Base-by-base conservation (phyloP, 2,888 invertebrate genomes). In the Drosophila monieri region DNA sequence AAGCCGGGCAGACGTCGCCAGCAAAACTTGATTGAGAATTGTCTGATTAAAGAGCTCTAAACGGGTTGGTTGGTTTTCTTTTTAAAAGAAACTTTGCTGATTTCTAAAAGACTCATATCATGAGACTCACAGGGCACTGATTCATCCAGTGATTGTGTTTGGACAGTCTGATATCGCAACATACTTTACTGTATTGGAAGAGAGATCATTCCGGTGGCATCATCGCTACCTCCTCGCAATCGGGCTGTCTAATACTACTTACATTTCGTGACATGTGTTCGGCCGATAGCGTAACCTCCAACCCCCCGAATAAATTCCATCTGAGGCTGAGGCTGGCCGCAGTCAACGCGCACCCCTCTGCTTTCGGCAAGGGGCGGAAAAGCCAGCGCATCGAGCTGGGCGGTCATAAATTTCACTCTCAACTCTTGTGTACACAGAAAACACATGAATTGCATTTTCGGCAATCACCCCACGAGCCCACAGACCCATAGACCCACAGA, bases 261-360 rank as follows among this genome's bases (percentile, higher is more conserved):
- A 30, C 46, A 84, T 88, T 88, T 88, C 77, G 78, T 88, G 85
- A 88, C 88, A 88, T 88, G 88, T 88, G 88, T 88, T 80, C 46
- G 59, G 49, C 69, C 80, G 77, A 85, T 83, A 85, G 84, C 86
- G 84, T 75, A 73, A 85, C 78, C 85, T 62, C 81, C 80, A 53
- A 44, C 21, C 41, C 44, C 49, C 32, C 41, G n/a, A 51, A 35
- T 43, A 23, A 47, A 60, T 56, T 41, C 73, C 69, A 67, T 54
- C 76, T 74, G 72, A 76, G 66, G 73, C 71, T 74, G 73, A 77
- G 66, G 73, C 71, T 65, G 72, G 70, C 73, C 79, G 58, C 78
- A 76, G 72, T 65, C 69, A 60, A 68, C 68, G 68, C 68, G 68
- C 72, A 56, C 68, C 61, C 67, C 58, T 57, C 54, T 49, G 14